Conservation (phyloP, 2,888 invertebrate genomes). For the Calameuta idolon region DNA sequence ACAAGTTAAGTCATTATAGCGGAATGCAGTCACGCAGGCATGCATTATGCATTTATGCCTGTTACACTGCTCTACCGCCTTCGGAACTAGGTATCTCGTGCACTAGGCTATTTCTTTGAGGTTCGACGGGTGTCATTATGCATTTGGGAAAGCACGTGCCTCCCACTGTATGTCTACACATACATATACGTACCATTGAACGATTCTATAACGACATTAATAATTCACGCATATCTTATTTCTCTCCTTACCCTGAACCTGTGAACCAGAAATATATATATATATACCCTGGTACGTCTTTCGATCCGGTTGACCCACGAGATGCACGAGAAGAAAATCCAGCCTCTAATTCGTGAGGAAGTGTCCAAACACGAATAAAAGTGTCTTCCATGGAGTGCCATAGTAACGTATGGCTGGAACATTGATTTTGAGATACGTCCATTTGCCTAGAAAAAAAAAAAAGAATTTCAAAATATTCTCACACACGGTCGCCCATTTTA, state of each 20-base stretch:
- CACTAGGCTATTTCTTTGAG: neutral
- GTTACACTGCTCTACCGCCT: constrained; percentile 1
- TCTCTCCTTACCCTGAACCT: neutral
- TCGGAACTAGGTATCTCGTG: neutral
- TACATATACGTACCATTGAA: neutral
- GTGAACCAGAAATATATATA: neutral
- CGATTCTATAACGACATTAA: neutral
- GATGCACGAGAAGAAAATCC: neutral
- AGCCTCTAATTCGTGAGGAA: neutral
- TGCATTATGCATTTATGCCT: constrained; percentile 48
- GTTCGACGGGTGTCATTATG: neutral
- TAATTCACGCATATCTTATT: neutral
- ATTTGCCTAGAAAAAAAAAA: neutral
- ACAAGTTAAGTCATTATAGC: constrained; percentile 57
- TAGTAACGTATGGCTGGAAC: neutral
- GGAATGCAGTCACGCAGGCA: constrained; percentile 50
- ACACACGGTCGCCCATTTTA: neutral
- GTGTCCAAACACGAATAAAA: neutral
- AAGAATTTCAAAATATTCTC: neutral
- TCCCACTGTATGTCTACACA: neutral
- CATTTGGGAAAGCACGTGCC: neutral
- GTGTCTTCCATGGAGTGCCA: neutral
- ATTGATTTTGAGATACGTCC: neutral
- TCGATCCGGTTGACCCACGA: neutral
- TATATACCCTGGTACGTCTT: neutral